phyloP scores from a whole-genome alignment of 2,888 invertebrate species.

The Diarsia rubi region DNA sequence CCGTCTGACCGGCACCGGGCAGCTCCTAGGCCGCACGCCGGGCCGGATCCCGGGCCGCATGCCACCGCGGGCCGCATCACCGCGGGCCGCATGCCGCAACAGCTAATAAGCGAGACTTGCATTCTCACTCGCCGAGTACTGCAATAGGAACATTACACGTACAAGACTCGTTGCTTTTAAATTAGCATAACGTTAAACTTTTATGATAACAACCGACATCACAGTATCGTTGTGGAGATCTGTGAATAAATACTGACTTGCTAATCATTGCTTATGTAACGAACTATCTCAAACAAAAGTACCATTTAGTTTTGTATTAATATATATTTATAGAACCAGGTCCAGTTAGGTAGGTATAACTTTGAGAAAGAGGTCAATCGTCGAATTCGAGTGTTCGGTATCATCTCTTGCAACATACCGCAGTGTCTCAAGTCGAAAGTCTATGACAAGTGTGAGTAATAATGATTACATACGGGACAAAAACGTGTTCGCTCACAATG shows the following conservation, averaged over 20 bases:
- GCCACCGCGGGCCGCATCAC: neutral
- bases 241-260: neutral
- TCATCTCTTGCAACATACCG: no score
- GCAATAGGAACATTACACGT: slow-evolving; percentile 13
- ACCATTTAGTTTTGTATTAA: neutral
- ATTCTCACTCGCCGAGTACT: slow-evolving; percentile 11
- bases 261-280: slow-evolving; percentile 1
- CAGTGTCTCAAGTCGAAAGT: no score
- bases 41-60: no score
- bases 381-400: no score
- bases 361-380: no score
- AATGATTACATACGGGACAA: no score
- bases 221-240: slow-evolving; percentile 1
- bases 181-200: slow-evolving; percentile 41
- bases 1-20: neutral
- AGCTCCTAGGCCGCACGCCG: neutral
- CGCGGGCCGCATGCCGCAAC: neutral
- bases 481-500: no score
- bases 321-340: neutral
- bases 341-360: no score
- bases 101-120: slow-evolving; percentile 34
- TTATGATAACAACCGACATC: slow-evolving; percentile 23
- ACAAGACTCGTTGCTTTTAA: slow-evolving; percentile 14
- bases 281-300: slow-evolving; percentile 3
- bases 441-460: no score